These are phyloP conservation scores for Empidonax alnorum DNA, from an alignment of 2,113 vertebrate genomes.

Conservation along the genomic window DNA sequence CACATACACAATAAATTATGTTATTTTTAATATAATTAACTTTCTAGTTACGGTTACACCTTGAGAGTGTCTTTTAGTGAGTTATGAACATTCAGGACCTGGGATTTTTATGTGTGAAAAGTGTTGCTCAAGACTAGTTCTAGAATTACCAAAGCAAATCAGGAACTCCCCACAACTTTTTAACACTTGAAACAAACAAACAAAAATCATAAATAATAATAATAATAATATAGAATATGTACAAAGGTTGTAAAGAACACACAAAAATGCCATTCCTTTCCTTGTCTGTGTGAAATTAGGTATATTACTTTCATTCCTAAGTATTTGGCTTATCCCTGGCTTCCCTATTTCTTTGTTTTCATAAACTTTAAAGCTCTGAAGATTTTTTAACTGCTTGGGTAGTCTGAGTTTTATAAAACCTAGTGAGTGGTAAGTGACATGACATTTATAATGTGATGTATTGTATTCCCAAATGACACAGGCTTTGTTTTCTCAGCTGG, in stretches of 20 bases:
- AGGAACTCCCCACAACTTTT: accelerated
- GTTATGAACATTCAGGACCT: neutral
- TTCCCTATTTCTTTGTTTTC: neutral
- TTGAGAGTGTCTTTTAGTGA: neutral
- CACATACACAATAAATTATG: neutral
- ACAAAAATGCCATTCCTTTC: neutral
- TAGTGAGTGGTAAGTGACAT: neutral
- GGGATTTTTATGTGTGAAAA: neutral
- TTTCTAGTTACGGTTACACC: neutral
- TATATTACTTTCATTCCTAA: neutral
- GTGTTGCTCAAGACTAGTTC: neutral
- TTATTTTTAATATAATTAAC: neutral
- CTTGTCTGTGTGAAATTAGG: neutral
- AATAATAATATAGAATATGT: neutral
- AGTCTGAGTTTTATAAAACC: neutral
- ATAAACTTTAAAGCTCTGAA: neutral
- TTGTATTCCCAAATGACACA: neutral
- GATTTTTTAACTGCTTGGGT: neutral
- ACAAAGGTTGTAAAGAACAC: neutral
- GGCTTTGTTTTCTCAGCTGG: neutral
- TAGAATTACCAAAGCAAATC: neutral
- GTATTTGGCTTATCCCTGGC: neutral
- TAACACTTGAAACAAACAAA: neutral
- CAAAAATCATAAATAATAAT: no score
- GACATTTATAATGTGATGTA: neutral